phyloP scores from a whole-genome alignment of 2,797 vertebrate species.

The Threskiornis aethiopicus region DNA sequence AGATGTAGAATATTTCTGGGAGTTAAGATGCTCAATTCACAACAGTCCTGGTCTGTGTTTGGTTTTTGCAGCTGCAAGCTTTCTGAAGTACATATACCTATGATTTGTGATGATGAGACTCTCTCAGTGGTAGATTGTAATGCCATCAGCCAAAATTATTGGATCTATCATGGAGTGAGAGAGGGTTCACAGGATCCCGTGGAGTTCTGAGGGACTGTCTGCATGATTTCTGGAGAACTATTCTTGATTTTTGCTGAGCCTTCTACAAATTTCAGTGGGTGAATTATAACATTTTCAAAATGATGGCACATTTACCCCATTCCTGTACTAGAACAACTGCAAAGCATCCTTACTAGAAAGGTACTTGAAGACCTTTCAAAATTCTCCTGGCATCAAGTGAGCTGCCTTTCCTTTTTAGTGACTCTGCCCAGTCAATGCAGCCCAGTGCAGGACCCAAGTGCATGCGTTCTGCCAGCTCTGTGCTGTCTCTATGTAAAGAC shows the following conservation, averaged over 20 bases:
- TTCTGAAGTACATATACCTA: background rate
- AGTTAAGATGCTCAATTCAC: background rate
- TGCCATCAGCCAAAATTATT: slow-evolving; percentile 33
- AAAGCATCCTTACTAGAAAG: background rate
- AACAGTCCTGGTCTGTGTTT: background rate
- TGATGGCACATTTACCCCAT: background rate
- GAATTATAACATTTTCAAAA: background rate
- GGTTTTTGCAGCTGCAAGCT: background rate
- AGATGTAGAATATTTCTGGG: background rate
- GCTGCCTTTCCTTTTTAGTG: background rate
- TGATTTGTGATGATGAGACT: slow-evolving; percentile 17
- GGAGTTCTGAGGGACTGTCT: background rate
- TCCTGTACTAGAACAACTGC: background rate
- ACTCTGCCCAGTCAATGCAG: background rate
- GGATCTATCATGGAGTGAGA: background rate
- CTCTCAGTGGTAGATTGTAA: slow-evolving; percentile 30
- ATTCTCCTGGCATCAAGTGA: background rate
- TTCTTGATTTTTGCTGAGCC: slow-evolving; percentile 12
- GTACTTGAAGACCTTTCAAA: background rate
- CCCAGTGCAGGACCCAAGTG: background rate
- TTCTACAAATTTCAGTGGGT: background rate
- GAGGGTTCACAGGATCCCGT: slow-evolving; percentile 12
- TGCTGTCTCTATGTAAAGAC: background rate
- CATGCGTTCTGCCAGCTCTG: background rate
- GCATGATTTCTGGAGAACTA: background rate